phyloP scores from a whole-genome alignment of 2,888 invertebrate species.

The Pteria penguin region DNA sequence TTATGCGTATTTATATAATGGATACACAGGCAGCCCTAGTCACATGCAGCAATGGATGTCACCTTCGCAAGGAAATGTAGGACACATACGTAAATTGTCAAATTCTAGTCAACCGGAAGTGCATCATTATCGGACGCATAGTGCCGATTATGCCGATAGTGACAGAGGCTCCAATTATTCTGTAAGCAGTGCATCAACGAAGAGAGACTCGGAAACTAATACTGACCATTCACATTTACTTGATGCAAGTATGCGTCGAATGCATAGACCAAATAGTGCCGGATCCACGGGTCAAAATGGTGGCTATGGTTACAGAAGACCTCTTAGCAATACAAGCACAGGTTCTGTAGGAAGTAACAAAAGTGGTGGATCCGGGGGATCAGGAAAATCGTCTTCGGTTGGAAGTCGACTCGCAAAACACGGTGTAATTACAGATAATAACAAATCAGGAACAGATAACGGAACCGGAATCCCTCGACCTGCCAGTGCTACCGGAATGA shows the following conservation, averaged over 20 bases:
- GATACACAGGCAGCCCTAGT: slow-evolving; percentile 51
- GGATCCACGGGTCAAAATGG: slow-evolving; percentile 59
- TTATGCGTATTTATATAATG: slow-evolving; percentile 71
- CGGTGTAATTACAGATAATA: slow-evolving; percentile 61
- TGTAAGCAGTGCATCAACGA: slow-evolving; percentile 45
- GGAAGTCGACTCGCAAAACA: slow-evolving; percentile 70
- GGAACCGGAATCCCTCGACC: slow-evolving; percentile 64
- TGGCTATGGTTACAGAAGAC: slow-evolving; percentile 73
- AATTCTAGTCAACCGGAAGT: slow-evolving; percentile 72
- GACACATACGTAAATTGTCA: slow-evolving; percentile 70
- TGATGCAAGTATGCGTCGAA: slow-evolving; percentile 70
- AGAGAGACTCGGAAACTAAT: slow-evolving; percentile 77
- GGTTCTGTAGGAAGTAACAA: slow-evolving; percentile 74
- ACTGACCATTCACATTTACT: slow-evolving; percentile 76
- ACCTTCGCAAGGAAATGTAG: slow-evolving; percentile 60
- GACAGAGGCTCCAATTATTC: slow-evolving; percentile 55
- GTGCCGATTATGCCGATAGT: slow-evolving; percentile 61
- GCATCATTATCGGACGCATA: slow-evolving; percentile 57
- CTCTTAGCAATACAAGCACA: slow-evolving; percentile 76
- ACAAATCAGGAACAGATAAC: slow-evolving; percentile 56
- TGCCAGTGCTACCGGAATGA: slow-evolving; percentile 59
- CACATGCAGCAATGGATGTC: slow-evolving; percentile 49
- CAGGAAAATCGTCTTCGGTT: slow-evolving; percentile 49
- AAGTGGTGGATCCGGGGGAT: slow-evolving; percentile 63
- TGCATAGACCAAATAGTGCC: slow-evolving; percentile 61